Percentiles rank a stretch among this genome's conserved stretches.
Evolutionary conservation across 2,113 vertebrate species (phyloP).

Genomic region (Tragelaphus scriptus): DNA sequence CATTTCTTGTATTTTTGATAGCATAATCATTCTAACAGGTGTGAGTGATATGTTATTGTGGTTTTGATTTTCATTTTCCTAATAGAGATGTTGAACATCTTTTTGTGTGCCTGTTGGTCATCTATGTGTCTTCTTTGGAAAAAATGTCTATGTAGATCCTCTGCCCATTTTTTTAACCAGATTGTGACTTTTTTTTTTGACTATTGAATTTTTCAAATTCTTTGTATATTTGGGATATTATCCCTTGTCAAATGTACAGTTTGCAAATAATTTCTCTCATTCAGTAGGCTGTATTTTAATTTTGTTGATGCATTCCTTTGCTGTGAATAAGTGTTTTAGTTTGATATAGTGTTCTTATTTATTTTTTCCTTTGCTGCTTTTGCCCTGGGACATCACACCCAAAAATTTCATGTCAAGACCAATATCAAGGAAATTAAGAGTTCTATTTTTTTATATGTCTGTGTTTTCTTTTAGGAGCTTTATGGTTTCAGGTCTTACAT

Average conservation of each 20-base stretch:
- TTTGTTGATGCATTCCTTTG: not conserved
- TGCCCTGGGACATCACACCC: not conserved
- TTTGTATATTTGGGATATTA: not conserved
- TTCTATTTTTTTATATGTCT: not conserved
- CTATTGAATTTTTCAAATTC: not conserved
- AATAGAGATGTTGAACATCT: not conserved
- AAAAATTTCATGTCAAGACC: not conserved
- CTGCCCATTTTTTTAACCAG: not conserved
- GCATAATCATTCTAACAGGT: not conserved
- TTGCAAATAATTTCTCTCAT: not conserved
- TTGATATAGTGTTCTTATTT: not conserved
- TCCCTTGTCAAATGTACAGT: not conserved
- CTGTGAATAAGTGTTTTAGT: not conserved
- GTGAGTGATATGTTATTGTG: not conserved
- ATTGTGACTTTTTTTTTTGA: not conserved
- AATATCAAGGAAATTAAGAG: not conserved
- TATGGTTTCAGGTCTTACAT: not conserved
- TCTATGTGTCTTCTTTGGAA: not conserved
- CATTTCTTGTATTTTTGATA: not conserved
- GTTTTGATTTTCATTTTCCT: not conserved
- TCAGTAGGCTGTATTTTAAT: not conserved
- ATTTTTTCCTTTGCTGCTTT: not conserved
- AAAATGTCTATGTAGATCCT: not conserved
- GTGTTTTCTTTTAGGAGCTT: not conserved
- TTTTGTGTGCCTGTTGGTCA: not conserved